Percentiles rank a stretch among this genome's conserved stretches.
phyloP scores from a whole-genome alignment of 2,797 vertebrate genomes.

The Botia kubotai region DNA sequence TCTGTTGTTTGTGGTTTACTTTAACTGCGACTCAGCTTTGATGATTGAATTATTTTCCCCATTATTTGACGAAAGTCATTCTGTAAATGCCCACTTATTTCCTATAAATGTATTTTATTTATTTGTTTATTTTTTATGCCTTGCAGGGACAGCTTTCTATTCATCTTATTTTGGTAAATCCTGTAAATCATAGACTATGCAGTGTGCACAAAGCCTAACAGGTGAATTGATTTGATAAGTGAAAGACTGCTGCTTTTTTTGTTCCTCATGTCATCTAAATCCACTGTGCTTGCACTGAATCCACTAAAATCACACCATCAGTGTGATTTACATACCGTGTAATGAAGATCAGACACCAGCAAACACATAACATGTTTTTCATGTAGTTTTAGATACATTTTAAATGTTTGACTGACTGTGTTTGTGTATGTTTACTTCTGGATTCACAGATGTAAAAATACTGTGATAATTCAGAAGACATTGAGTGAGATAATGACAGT shows the following conservation, averaged over 20 bases:
- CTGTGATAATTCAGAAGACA: background rate
- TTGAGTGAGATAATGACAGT: background rate
- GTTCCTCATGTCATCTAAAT: background rate
- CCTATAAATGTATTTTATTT: background rate
- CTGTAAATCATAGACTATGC: slow-evolving; percentile 3
- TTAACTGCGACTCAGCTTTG: background rate
- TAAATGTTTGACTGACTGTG: background rate
- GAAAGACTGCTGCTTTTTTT: slow-evolving; percentile 6
- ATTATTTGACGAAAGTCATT: background rate
- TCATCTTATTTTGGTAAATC: slow-evolving; percentile 5
- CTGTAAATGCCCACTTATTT: background rate
- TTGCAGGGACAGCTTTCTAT: background rate
- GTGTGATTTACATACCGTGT: background rate
- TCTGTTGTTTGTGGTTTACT: background rate
- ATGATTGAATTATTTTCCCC: background rate
- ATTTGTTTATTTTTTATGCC: too few species aligned
- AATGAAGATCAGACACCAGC: background rate
- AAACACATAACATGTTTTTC: background rate
- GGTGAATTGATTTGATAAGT: background rate
- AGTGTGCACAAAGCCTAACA: background rate
- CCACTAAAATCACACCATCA: background rate
- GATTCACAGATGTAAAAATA: background rate
- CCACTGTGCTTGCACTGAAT: background rate
- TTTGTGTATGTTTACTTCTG: background rate
- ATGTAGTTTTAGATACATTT: background rate